Conservation (phyloP, 2,113 vertebrate genomes). For the Mirounga angustirostris region DNA sequence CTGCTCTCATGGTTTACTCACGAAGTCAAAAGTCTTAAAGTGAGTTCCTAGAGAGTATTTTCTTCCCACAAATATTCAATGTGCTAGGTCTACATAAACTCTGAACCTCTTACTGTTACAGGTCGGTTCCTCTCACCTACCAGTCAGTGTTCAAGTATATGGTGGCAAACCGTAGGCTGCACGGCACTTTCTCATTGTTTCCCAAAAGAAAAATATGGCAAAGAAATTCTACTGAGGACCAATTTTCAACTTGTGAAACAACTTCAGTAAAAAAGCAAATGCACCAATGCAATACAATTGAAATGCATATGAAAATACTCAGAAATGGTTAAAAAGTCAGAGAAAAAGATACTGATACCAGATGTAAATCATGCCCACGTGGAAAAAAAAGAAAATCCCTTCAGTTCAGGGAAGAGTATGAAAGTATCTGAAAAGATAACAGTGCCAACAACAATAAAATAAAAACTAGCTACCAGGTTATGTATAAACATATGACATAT, state of each 20-base stretch:
- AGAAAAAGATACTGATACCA: conserved; percentile 18
- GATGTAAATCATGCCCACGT: not conserved
- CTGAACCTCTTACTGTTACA: not conserved
- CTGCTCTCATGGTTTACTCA: not conserved
- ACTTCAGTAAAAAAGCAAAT: not conserved
- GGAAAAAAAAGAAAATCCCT: not conserved
- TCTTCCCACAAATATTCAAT: not conserved
- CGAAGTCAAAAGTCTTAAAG: not conserved
- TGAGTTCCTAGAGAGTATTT: not conserved
- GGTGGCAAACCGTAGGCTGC: not conserved
- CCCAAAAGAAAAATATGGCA: not conserved
- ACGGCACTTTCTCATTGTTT: not conserved
- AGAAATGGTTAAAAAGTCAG: not conserved
- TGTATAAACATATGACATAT: not conserved
- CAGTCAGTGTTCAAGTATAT: not conserved
- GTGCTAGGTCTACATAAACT: not conserved
- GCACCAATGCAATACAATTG: not conserved
- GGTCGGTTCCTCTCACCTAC: not conserved
- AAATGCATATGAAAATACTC: not conserved
- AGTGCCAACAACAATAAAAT: conserved; percentile 30
- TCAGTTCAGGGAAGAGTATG: not conserved
- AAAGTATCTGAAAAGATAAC: not conserved
- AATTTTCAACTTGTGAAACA: not conserved
- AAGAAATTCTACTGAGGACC: not conserved
- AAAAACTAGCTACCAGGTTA: not conserved